Conservation (phyloP, 2,888 invertebrate species). For the Spodoptera exigua region DNA sequence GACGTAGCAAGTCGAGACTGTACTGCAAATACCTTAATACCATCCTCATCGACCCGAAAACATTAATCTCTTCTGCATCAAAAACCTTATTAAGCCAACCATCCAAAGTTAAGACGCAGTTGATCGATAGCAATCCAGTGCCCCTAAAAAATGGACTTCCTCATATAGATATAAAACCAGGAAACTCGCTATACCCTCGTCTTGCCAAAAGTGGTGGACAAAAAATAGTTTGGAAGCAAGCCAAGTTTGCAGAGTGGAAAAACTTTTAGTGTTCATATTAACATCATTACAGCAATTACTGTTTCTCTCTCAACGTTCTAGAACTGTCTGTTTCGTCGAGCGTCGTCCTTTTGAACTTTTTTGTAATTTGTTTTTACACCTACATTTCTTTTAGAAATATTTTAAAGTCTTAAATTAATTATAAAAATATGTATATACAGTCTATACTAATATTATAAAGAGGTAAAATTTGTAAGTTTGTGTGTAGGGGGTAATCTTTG, state of each 20-base stretch:
- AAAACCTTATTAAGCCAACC: slow-evolving; percentile 43
- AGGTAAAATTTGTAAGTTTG: no score
- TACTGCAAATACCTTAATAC: no score
- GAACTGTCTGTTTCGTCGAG: slow-evolving; percentile 11
- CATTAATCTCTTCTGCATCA: slow-evolving; percentile 47
- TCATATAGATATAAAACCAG: slow-evolving; percentile 34
- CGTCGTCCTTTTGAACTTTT: slow-evolving; percentile 2
- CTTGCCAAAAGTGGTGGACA: slow-evolving; percentile 38
- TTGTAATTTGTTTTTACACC: no score
- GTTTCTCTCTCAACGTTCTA: slow-evolving; percentile 30
- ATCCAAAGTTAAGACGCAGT: slow-evolving; percentile 46
- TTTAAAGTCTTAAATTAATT: no score
- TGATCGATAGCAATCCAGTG: slow-evolving; percentile 43
- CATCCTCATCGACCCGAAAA: background rate
- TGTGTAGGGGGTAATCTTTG: no score
- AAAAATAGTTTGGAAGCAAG: slow-evolving; percentile 32
- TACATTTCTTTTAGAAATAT: no score
- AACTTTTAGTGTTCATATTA: slow-evolving; percentile 47
- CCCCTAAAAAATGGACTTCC: slow-evolving; percentile 32
- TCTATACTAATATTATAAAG: no score
- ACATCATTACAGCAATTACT: slow-evolving; percentile 46
- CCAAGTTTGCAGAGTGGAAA: slow-evolving; percentile 44
- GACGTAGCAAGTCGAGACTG: background rate
- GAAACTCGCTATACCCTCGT: slow-evolving; percentile 28
- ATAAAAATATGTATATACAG: no score